Evolutionary conservation across 2,797 vertebrate genomes (phyloP), one percentile per base, ranked within the genome.

Genomic region (Thamnophis elegans): DNA sequence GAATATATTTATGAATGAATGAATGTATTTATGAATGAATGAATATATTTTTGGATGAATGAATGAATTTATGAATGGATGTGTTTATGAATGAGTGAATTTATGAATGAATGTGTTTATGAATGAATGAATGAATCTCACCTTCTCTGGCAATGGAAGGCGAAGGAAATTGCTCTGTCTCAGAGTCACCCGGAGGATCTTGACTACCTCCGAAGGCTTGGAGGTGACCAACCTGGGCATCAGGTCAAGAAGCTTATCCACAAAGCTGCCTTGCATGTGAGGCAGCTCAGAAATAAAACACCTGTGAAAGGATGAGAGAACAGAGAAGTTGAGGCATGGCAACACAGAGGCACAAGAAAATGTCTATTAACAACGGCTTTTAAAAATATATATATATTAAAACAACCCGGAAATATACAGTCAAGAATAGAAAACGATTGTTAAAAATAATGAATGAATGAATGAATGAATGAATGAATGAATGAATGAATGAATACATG

Each of bases 261-360:
- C 98, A 97, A 99, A 99, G 94, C 98, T 98, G 94, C 99, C 99
- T 96, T 99, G 99, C 93, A 99, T 98, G 88, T 99, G 98, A 7
- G 99, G 98, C 88, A 99, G 97, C 97, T 99, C 99, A 0, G 98
- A 92, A 88, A 98, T 97, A 94, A 99, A 99, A 93, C 98, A 98
- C 94, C 99, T 99, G 28, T 78, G 16, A 93, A 59, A 90, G 90
- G 93, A 0, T 93, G 82, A 96, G 28, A 92, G n/a, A 89, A 90
- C 4, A 36, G 82, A 59, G 25, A 78, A 10, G 8, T 0, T 0
- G 7, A 18, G 47, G 56, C 56, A 32, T 9, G 32, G 16, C 3
- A 3, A 13, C 65, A 32, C 4, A 14, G 18, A 32, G 13, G 28
- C 2, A 20, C 7, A 22, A 10, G 51, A 53, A 53, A 89, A 25